Conservation (phyloP, 2,888 invertebrate species). For the Acrobasis repandana region DNA sequence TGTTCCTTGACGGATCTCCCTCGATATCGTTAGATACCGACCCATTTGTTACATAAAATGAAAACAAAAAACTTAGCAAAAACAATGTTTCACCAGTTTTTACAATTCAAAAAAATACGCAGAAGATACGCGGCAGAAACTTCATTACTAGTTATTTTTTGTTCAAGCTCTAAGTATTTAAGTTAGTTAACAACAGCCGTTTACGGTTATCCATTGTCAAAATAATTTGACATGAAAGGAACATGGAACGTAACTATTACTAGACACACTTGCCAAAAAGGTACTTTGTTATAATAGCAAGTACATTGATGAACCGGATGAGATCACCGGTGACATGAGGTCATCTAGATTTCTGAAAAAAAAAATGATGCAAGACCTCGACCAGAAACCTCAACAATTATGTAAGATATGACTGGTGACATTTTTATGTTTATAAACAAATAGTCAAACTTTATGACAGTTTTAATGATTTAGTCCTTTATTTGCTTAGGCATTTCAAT, state of each 20-base stretch:
- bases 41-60: neutral
- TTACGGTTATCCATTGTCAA: slow-evolving; percentile 3
- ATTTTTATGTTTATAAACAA: no score
- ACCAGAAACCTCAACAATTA: no score
- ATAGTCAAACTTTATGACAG: no score
- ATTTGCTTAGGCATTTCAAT: no score
- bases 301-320: neutral
- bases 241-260: neutral
- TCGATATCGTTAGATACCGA: no score
- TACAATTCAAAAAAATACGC: neutral
- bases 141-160: slow-evolving; percentile 2
- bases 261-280: neutral
- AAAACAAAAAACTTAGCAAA: neutral
- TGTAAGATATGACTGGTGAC: no score
- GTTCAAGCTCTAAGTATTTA: no score
- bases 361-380: neutral
- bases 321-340: neutral
- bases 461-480: no score
- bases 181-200: no score
- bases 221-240: neutral
- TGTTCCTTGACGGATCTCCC: no score
- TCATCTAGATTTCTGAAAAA: neutral
- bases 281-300: neutral
- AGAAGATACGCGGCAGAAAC: slow-evolving; percentile 4
- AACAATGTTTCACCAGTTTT: slow-evolving; percentile 3